phyloP scores from a whole-genome alignment of 2,888 invertebrate genomes.

The Hylaea fasciaria region DNA sequence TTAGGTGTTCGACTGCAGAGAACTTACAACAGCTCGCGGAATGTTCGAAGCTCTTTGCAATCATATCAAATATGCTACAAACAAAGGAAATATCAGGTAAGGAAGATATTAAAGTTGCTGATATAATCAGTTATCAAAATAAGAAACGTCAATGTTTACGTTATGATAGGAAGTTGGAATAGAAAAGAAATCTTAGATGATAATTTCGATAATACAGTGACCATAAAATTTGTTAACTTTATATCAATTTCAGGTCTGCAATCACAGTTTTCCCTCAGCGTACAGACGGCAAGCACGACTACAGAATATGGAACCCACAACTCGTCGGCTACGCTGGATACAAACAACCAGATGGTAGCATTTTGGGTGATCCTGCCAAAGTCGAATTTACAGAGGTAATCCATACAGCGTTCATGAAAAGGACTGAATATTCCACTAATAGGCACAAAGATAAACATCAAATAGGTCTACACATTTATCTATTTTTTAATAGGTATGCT shows the following conservation, averaged over 20 bases:
- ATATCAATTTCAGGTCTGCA: constrained; percentile 89
- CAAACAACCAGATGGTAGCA: constrained; percentile 90
- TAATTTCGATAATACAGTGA: too few relatives aligned
- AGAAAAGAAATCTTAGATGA: too few relatives aligned
- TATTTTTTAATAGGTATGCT: constrained; percentile 87
- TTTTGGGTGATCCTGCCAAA: constrained; percentile 93
- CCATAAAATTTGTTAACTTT: too few relatives aligned
- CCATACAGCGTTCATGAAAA: constrained; percentile 6
- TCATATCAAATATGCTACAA: constrained; percentile 98
- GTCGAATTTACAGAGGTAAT: constrained; percentile 95
- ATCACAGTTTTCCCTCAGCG: constrained; percentile 97
- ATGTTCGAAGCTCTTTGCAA: constrained; percentile 99
- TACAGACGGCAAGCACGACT: constrained; percentile 95
- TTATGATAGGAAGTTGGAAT: too few relatives aligned
- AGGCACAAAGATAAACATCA: too few relatives aligned
- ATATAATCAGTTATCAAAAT: neutral
- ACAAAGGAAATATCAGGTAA: constrained; percentile 97
- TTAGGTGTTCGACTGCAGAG: constrained; percentile 97
- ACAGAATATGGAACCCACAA: constrained; percentile 96
- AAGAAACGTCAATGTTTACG: too few relatives aligned
- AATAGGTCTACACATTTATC: too few relatives aligned
- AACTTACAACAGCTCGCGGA: constrained; percentile 96
- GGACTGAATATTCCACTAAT: too few relatives aligned
- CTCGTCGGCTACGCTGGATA: constrained; percentile 96
- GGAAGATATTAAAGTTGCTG: neutral